A percentile compares a stretch with the other conserved stretches of the same genome.
These are phyloP conservation scores for Drosophila barbarae DNA, from an alignment of 2,888 invertebrate species.

Conservation along the genomic window DNA sequence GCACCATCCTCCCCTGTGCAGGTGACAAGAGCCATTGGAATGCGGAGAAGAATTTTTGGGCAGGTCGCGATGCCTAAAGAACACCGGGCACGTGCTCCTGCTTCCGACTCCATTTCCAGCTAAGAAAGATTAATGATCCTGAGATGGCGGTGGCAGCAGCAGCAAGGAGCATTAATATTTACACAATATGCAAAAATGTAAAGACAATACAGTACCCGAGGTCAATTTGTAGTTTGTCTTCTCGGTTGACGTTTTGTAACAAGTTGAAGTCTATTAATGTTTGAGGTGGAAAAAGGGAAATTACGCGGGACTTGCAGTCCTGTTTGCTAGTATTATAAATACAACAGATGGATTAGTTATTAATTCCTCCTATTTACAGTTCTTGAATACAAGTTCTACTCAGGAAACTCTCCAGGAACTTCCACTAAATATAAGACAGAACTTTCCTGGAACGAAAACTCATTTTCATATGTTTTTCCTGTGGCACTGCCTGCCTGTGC, in stretches of 20 bases:
- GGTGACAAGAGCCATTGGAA: constrained; percentile 29
- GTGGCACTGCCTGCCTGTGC: constrained; percentile 6
- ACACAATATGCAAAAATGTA: constrained; percentile 59
- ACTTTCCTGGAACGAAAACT: constrained; percentile 1
- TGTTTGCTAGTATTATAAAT: not conserved
- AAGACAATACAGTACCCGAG: constrained; percentile 42
- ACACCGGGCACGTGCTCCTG: constrained; percentile 5
- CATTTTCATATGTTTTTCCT: constrained; percentile 11
- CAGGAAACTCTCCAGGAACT: not conserved
- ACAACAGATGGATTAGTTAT: not conserved
- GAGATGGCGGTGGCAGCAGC: constrained; percentile 43
- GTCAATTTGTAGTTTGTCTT: constrained; percentile 37
- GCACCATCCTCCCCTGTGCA: not conserved
- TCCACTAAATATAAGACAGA: not conserved
- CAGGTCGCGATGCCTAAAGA: constrained; percentile 30
- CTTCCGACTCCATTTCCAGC: constrained; percentile 7
- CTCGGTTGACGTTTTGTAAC: not conserved
- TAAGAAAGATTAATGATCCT: constrained; percentile 70
- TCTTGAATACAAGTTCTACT: not conserved
- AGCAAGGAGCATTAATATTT: constrained; percentile 56
- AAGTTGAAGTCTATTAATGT: constrained; percentile 12
- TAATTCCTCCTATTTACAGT: not conserved
- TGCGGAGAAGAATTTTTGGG: constrained; percentile 31
- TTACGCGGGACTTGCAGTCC: not conserved
- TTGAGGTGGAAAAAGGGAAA: not conserved